Conservation (phyloP, 2,797 vertebrate species). For the Gambelia wislizenii region DNA sequence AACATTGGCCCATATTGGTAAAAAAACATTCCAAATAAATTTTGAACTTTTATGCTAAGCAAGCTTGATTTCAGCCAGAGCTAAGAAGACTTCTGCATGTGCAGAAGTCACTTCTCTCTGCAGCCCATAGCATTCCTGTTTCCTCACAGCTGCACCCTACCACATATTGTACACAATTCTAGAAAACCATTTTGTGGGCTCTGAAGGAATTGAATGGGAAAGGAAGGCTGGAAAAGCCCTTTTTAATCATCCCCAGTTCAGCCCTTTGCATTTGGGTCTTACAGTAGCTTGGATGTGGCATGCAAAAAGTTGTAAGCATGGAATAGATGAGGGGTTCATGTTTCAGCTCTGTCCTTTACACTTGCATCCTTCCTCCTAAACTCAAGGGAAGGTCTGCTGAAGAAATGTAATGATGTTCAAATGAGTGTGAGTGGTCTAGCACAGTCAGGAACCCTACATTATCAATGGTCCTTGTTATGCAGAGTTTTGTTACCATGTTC, state of each 20-base stretch:
- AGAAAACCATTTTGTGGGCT: background rate
- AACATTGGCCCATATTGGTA: background rate
- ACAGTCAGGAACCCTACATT: background rate
- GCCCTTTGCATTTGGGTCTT: background rate
- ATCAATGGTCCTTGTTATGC: background rate
- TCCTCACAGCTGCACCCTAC: background rate
- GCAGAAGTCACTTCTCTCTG: background rate
- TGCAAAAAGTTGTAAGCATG: background rate
- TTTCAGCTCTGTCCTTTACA: too few relatives aligned
- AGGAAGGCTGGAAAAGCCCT: background rate
- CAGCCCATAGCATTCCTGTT: background rate
- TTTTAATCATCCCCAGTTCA: background rate
- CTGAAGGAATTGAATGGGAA: background rate
- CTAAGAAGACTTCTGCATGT: background rate
- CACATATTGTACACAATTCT: background rate
- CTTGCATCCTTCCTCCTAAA: too few relatives aligned
- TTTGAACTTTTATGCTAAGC: background rate
- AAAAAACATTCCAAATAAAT: background rate
- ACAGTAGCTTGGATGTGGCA: background rate
- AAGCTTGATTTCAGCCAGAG: background rate
- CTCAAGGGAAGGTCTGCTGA: background rate
- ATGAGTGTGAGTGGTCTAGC: background rate
- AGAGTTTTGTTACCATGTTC: background rate
- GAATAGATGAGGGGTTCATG: too few relatives aligned
- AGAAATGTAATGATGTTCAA: background rate